Conservation (phyloP, 2,113 vertebrate genomes). For the Syrmaticus mikado region DNA sequence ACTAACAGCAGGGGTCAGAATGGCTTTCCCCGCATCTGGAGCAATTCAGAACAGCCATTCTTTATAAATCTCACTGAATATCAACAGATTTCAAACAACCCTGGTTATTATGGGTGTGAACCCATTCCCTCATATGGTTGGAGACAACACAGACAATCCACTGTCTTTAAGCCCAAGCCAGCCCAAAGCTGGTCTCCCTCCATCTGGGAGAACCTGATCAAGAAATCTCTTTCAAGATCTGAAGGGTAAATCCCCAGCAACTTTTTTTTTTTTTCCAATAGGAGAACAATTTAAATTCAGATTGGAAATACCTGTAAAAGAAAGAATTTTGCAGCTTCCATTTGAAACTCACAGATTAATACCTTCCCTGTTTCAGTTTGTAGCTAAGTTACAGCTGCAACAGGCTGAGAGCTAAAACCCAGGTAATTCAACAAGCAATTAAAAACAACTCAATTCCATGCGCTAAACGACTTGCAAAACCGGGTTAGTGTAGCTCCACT, state of each 20-base stretch:
- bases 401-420: neutral
- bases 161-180: neutral
- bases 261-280: neutral
- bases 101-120: neutral
- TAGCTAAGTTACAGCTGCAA: neutral
- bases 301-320: neutral
- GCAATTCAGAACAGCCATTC: neutral
- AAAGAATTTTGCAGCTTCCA: neutral
- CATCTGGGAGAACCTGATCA: neutral
- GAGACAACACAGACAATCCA: neutral
- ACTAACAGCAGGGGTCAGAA: constrained; percentile 20
- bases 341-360: neutral
- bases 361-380: neutral
- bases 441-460: constrained; percentile 18
- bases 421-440: constrained; percentile 48
- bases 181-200: neutral
- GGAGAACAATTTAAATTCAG: neutral
- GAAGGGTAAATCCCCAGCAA: neutral
- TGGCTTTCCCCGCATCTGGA: neutral
- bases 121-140: neutral
- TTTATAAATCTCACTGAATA: neutral
- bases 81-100: neutral
- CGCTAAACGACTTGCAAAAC: neutral
- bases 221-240: neutral
- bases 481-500: neutral